phyloP scores from a whole-genome alignment of 1,140 invertebrate genomes.

The Aphelenchoides fujianensis region DNA sequence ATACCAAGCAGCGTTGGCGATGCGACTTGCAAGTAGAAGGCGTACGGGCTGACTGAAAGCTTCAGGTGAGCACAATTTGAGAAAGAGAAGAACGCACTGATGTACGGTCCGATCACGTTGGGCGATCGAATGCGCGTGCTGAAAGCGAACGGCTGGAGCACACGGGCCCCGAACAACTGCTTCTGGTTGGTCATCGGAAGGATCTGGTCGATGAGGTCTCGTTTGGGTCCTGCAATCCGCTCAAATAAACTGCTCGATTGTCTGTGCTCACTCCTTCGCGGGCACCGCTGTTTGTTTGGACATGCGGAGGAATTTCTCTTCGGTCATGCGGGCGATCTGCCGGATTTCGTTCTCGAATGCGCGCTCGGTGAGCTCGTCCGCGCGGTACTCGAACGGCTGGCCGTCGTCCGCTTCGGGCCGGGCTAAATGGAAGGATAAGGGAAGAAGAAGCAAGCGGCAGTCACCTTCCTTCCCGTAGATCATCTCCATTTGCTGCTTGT shows the following conservation, averaged over 20 bases:
- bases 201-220: neutral
- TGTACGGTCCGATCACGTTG: constrained; percentile 12
- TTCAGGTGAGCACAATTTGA: too few species aligned
- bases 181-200: constrained; percentile 8
- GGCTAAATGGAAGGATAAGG: too few species aligned
- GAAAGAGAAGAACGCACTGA: too few species aligned
- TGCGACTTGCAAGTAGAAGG: constrained; percentile 7
- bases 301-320: neutral
- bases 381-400: neutral
- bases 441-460: too few species aligned
- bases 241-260: neutral
- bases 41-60: constrained; percentile 15
- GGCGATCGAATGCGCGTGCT: neutral
- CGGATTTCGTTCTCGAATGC: neutral
- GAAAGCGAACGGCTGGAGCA: constrained; percentile 15
- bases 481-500: constrained; percentile 2
- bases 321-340: constrained; percentile 14
- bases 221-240: neutral
- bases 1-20: neutral
- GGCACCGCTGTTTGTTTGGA: neutral
- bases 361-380: neutral
- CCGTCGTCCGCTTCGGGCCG: neutral
- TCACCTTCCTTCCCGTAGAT: constrained; percentile 12
- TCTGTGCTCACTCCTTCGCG: neutral
- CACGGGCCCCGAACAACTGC: neutral